These are phyloP conservation scores for Lutjanus campechanus DNA, from an alignment of 2,797 vertebrate species.

Conservation along the genomic window DNA sequence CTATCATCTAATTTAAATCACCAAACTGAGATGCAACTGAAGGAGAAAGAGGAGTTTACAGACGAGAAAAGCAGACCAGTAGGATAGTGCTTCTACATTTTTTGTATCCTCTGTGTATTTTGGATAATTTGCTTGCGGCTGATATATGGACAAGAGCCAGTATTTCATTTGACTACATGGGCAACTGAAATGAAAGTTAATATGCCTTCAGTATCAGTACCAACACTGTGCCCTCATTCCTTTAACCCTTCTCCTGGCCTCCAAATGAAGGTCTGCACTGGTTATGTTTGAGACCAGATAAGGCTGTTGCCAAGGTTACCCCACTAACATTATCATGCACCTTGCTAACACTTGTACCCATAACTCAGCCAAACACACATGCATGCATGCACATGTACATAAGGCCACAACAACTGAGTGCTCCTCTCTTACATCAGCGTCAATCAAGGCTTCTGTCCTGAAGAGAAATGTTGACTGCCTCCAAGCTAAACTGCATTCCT, in stretches of 20 bases:
- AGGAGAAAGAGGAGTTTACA: not conserved
- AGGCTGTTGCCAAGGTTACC: slow-evolving; percentile 46
- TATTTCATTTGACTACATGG: not conserved
- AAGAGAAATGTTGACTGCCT: slow-evolving; percentile 43
- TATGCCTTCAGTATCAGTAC: slow-evolving; percentile 1
- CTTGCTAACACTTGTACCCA: slow-evolving; percentile 15
- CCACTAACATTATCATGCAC: slow-evolving; percentile 54
- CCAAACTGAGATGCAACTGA: not conserved
- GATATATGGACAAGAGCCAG: not conserved
- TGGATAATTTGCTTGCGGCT: slow-evolving; percentile 7
- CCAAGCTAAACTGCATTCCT: slow-evolving; percentile 55
- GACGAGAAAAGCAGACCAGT: not conserved
- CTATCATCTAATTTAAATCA: not conserved
- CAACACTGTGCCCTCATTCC: not conserved
- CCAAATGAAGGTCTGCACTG: slow-evolving; percentile 13
- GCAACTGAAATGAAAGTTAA: slow-evolving; percentile 1
- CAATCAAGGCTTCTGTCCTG: slow-evolving; percentile 36
- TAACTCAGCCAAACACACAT: slow-evolving; percentile 46
- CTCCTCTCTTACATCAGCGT: not conserved
- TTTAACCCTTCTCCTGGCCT: slow-evolving; percentile 18
- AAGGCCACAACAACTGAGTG: slow-evolving; percentile 27
- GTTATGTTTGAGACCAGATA: slow-evolving; percentile 62
- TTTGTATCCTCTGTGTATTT: slow-evolving; percentile 3
- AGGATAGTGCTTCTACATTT: not conserved
- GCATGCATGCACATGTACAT: slow-evolving; percentile 7